Conservation (phyloP, 2,113 vertebrate genomes). For the Turnix velox region DNA sequence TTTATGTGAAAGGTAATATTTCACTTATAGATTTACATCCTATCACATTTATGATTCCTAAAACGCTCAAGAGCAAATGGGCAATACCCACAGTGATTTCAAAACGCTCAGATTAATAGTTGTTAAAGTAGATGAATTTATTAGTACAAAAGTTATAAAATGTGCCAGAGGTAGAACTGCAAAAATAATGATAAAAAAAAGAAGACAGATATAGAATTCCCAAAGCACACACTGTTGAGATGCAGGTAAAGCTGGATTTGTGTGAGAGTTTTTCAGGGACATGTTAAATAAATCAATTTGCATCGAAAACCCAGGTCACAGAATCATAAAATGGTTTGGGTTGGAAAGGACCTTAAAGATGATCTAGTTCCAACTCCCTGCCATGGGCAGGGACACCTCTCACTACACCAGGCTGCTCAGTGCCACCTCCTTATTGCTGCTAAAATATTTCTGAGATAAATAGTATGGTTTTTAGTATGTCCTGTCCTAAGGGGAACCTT, state of each 20-base stretch:
- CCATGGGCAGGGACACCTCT: too few species aligned
- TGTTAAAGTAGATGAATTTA: not conserved
- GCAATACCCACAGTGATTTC: not conserved
- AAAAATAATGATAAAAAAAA: not conserved
- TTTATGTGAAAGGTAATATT: not conserved
- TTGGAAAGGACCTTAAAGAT: too few species aligned
- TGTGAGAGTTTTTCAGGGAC: not conserved
- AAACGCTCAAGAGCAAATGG: not conserved
- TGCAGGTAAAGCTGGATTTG: not conserved
- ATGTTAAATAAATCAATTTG: not conserved
- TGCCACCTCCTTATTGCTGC: too few species aligned
- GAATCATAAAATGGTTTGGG: too few species aligned
- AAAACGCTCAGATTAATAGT: not conserved
- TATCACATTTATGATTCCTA: not conserved
- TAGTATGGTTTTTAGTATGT: not conserved
- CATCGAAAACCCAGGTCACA: not conserved
- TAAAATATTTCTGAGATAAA: too few species aligned
- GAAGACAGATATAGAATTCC: not conserved
- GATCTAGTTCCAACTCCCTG: too few species aligned
- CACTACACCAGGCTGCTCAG: too few species aligned
- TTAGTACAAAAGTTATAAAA: not conserved
- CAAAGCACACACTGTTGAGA: not conserved
- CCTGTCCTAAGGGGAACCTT: not conserved
- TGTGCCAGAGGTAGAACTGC: not conserved
- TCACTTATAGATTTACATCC: not conserved